These are phyloP conservation scores for Drosophila pectinifera DNA, from an alignment of 1,140 invertebrate genomes.

Conservation along the genomic window DNA sequence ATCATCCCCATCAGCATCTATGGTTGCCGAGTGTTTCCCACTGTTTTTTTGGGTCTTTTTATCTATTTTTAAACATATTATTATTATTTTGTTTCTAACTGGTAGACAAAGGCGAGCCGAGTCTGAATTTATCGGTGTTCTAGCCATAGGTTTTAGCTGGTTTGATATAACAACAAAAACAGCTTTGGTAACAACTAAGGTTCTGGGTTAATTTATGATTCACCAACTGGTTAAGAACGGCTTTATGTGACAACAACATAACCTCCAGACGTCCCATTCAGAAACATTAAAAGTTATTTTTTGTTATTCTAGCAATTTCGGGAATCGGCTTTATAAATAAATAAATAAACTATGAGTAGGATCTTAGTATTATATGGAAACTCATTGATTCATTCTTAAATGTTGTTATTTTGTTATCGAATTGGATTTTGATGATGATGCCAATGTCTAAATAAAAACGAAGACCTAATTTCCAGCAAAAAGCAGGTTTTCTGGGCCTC, in stretches of 20 bases:
- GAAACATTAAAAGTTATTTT: conserved; percentile 9
- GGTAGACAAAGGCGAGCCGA: conserved; percentile 37
- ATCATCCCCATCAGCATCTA: conserved; percentile 4
- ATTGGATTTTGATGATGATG: conserved; percentile 54
- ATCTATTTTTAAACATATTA: conserved; percentile 39
- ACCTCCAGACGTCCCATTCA: conserved; percentile 24
- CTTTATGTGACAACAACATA: conserved; percentile 55
- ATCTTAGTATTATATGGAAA: conserved; percentile 27
- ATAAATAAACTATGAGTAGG: conserved; percentile 26
- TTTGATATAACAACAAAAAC: conserved; percentile 28
- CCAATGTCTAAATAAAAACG: conserved; percentile 79
- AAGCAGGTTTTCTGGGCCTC: conserved; percentile 59
- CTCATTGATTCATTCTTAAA: conserved; percentile 58
- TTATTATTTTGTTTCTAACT: conserved; percentile 18
- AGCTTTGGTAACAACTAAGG: conserved; percentile 36
- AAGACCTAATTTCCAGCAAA: conserved; percentile 73
- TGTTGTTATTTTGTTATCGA: conserved; percentile 38
- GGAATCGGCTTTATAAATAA: conserved; percentile 35
- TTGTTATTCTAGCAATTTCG: conserved; percentile 26
- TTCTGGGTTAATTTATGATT: conserved; percentile 58
- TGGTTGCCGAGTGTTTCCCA: conserved; percentile 40
- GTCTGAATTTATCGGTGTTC: conserved; percentile 5
- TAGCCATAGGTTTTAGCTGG: conserved; percentile 14
- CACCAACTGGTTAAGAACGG: conserved; percentile 59
- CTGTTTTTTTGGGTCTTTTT: conserved; percentile 33